Conservation (phyloP, 1,140 invertebrate species). For the Tetragonula clypearis region DNA sequence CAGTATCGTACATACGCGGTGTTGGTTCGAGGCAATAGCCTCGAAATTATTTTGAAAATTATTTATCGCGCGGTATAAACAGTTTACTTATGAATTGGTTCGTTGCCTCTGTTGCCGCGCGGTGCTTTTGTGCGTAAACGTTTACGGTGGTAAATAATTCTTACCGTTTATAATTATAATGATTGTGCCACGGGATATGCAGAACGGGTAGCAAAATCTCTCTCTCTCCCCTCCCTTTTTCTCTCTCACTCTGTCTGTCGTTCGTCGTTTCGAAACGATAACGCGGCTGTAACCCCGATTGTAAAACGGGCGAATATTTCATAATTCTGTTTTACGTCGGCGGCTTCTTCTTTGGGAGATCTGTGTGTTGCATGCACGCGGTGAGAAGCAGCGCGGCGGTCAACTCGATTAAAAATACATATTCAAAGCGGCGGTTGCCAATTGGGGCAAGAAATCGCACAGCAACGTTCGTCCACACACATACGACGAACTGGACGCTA, state of each 20-base stretch:
- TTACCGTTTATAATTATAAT: neutral
- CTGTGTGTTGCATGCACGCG: neutral
- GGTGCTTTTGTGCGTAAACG: neutral
- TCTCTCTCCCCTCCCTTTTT: neutral
- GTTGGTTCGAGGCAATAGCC: neutral
- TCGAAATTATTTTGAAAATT: neutral
- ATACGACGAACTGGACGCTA: neutral
- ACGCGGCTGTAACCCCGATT: no score
- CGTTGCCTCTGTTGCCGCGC: neutral
- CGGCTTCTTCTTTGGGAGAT: neutral
- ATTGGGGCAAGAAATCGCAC: constrained; percentile 43
- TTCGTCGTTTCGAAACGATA: neutral
- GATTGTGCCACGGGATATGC: no score
- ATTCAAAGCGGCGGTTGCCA: constrained; percentile 19
- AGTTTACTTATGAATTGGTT: neutral
- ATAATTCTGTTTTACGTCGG: neutral
- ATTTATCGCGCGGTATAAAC: neutral
- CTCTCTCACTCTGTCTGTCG: neutral
- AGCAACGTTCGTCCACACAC: constrained; percentile 1
- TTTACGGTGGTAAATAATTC: neutral
- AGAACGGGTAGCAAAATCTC: neutral
- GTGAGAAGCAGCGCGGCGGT: neutral
- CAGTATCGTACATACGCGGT: no score
- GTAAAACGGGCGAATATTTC: neutral
- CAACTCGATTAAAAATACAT: constrained; percentile 16